Conservation (phyloP, 2,888 invertebrate genomes). For the Campoplex nolae region DNA sequence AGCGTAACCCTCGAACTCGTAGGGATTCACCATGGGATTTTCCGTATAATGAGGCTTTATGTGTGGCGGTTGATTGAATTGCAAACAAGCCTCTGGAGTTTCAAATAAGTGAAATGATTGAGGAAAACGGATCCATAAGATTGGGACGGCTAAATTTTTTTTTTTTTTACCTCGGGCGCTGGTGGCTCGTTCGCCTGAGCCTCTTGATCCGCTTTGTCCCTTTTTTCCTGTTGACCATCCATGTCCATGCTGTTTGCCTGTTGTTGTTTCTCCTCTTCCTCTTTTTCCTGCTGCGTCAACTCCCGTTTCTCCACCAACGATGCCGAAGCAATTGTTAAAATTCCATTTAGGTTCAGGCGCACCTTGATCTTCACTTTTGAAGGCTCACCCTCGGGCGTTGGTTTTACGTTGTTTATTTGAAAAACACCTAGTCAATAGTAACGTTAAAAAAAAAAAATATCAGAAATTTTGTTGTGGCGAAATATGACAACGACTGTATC, state of each 20-base stretch:
- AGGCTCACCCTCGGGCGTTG: conserved; percentile 95
- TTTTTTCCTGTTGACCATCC: conserved; percentile 76
- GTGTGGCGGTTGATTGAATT: conserved; percentile 31
- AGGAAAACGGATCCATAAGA: not conserved
- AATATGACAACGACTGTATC: not conserved
- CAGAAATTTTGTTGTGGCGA: not conserved
- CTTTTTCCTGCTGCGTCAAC: conserved; percentile 82
- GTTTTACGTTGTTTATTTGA: conserved; percentile 93
- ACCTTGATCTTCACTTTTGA: conserved; percentile 98
- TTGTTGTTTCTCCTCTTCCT: conserved; percentile 80
- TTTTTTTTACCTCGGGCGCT: conserved; percentile 79
- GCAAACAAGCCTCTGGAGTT: not conserved
- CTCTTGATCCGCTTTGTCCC: conserved; percentile 82
- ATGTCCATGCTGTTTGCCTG: conserved; percentile 76
- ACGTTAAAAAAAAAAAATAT: not conserved
- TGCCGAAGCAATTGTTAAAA: conserved; percentile 95
- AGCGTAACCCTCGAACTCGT: conserved; percentile 25
- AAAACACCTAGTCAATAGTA: conserved; percentile 87
- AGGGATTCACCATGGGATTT: conserved; percentile 5
- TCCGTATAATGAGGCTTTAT: not conserved
- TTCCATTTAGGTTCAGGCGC: conserved; percentile 96
- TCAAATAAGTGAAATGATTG: not conserved
- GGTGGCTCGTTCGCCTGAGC: conserved; percentile 82
- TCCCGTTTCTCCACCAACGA: conserved; percentile 90
- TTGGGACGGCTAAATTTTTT: not conserved